Conservation (phyloP, 2,888 invertebrate genomes). For the Dusona sp. region DNA sequence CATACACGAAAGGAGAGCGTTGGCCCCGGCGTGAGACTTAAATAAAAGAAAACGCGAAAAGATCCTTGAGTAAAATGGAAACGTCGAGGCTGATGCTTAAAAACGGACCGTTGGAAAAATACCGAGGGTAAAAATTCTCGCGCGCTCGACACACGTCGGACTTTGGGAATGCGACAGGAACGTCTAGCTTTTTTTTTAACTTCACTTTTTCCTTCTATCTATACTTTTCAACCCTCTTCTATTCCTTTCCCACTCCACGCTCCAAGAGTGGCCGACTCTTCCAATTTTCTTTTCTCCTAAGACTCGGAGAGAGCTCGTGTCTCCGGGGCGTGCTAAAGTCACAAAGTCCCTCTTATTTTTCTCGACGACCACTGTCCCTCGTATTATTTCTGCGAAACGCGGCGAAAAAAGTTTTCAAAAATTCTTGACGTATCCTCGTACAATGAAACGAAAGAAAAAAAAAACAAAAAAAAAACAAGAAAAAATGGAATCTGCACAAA, state of each 20-base stretch:
- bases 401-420: background rate
- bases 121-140: conserved; percentile 30
- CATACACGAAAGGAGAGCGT: background rate
- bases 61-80: conserved; percentile 48
- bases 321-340: conserved; percentile 69
- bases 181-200: conserved; percentile 57
- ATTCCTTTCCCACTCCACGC: background rate
- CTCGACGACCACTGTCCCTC: conserved; percentile 45
- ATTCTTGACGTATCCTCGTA: conserved; percentile 29
- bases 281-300: conserved; percentile 48
- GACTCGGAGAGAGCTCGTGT: conserved; percentile 28
- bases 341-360: conserved; percentile 62
- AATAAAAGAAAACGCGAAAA: conserved; percentile 27
- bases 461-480: background rate
- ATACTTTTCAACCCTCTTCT: conserved; percentile 20
- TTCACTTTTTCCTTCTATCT: conserved; percentile 59
- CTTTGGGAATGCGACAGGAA: conserved; percentile 30
- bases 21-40: background rate
- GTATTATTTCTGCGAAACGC: conserved; percentile 46
- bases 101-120: conserved; percentile 35
- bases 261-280: conserved; percentile 20
- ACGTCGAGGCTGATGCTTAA: conserved; percentile 26
- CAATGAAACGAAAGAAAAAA: background rate
- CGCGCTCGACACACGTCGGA: conserved; percentile 27
- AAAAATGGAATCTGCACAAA: conserved; percentile 12